A percentile compares a stretch with the other conserved stretches of the same genome.
phyloP scores from a whole-genome alignment of 2,797 vertebrate genomes.

The Synaphobranchus kaupii region DNA sequence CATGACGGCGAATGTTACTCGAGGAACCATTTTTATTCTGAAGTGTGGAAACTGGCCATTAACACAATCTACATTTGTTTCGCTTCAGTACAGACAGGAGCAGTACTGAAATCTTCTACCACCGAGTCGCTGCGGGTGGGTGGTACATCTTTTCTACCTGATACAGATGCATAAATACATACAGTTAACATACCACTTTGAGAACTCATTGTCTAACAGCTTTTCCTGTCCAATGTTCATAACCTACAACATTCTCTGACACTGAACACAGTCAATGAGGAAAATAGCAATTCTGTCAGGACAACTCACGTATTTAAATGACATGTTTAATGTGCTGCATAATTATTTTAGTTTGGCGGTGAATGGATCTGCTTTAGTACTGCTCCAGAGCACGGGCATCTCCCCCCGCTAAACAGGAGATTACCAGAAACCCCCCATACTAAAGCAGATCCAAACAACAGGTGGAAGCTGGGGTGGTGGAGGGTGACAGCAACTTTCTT shows the following conservation, averaged over 20 bases:
- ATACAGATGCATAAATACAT: background rate
- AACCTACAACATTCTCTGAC: background rate
- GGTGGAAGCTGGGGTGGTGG: too few species aligned
- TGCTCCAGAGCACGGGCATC: too few species aligned
- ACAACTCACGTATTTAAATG: too few species aligned
- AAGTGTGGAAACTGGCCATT: background rate
- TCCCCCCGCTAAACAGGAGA: too few species aligned
- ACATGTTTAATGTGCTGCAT: too few species aligned
- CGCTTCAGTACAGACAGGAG: background rate
- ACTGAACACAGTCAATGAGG: background rate
- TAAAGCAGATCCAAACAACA: too few species aligned
- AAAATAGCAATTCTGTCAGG: background rate
- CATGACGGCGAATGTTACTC: background rate
- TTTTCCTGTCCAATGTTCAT: background rate
- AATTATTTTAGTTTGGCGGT: too few species aligned
- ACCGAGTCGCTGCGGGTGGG: background rate
- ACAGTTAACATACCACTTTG: background rate
- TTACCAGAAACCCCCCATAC: too few species aligned
- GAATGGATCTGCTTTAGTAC: too few species aligned
- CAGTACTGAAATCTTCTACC: background rate
- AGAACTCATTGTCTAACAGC: background rate
- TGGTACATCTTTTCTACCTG: background rate
- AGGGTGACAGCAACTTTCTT: too few species aligned
- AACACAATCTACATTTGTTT: background rate
- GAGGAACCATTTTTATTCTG: background rate